Evolutionary conservation across 2,888 invertebrate genomes (phyloP), one percentile per base, ranked within the genome.

Genomic region (Yponomeuta cagnagella): DNA sequence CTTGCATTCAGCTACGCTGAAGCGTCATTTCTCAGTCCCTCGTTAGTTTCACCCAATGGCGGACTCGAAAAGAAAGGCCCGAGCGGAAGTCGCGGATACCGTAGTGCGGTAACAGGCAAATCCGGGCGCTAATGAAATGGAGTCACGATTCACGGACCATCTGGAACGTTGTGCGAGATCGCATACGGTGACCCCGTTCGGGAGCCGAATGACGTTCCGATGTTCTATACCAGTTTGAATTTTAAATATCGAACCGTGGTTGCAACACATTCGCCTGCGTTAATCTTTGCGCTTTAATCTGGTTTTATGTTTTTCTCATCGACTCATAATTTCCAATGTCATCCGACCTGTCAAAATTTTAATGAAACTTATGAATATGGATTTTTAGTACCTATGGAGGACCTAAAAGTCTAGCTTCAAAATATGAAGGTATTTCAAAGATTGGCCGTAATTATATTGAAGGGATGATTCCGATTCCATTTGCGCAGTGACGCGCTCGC

Each of bases 51-150:
- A 74, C 78, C 80, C 74, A 74, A 75, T 77, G 81, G 77, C 73
- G 75, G 76, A 78, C 77, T 72, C 73, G 72, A 71, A 76, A 82
- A 84, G 84, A 85, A 85, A 82, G 76, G 78, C 79, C 79, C 77
- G 77, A 77, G 76, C 79, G 79, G 84, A 84, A 84, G 82, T 77
- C 79, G 77, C 77, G 63, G 76, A 76, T 77, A 80, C 82, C 78
- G 86, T 87, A 88, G 86, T 88, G 82, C 79, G 77, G 80, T 83
- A 86, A 84, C 84, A 77, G 78, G 77, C 76, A 31, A 76, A 80
- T 85, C 86, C 85, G 84, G 83, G 82, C 78, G 76, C 82, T 90
- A 89, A 89, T 88, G 89, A 89, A 87, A 79, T 76, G 76, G 78
- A 77, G 83, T 80, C 85, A 86, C 83, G 78, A 77, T 82, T 80